phyloP scores from a whole-genome alignment of 2,888 invertebrate genomes.

The Arenicola marina region DNA sequence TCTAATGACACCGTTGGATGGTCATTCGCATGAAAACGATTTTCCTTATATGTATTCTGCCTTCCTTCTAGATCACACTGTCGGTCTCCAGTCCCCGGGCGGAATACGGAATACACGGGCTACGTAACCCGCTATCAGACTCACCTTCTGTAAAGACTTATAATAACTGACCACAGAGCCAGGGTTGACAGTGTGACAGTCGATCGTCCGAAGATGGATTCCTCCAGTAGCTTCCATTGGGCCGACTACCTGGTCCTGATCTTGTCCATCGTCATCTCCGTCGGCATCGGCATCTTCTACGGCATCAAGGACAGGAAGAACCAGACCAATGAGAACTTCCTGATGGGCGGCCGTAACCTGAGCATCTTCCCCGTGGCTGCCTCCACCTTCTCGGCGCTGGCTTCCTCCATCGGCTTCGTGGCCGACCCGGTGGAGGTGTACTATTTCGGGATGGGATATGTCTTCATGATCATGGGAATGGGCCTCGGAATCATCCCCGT shows the following conservation, averaged over 20 bases:
- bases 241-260: slow-evolving; percentile 29
- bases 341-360: slow-evolving; percentile 54
- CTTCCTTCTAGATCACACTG: too few species aligned
- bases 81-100: too few species aligned
- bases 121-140: too few species aligned
- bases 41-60: too few species aligned
- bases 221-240: slow-evolving; percentile 30
- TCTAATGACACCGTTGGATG: too few species aligned
- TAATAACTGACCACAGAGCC: too few species aligned
- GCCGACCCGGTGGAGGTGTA: slow-evolving; percentile 31
- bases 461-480: slow-evolving; percentile 21
- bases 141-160: too few species aligned
- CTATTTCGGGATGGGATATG: slow-evolving; percentile 22
- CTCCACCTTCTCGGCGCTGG: slow-evolving; percentile 22
- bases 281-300: slow-evolving; percentile 46
- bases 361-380: slow-evolving; percentile 35
- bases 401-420: slow-evolving; percentile 28
- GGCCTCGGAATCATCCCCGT: slow-evolving; percentile 16
- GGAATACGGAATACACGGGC: too few species aligned
- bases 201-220: too few species aligned
- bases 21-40: too few species aligned
- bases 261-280: slow-evolving; percentile 18
- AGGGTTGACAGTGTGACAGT: too few species aligned
- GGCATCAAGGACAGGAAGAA: slow-evolving; percentile 65
- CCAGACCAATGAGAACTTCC: slow-evolving; percentile 62